Percentiles rank a stretch among this genome's conserved stretches.
Evolutionary conservation across 2,888 invertebrate genomes (phyloP).

Genomic region (Periphyllus acericola): DNA sequence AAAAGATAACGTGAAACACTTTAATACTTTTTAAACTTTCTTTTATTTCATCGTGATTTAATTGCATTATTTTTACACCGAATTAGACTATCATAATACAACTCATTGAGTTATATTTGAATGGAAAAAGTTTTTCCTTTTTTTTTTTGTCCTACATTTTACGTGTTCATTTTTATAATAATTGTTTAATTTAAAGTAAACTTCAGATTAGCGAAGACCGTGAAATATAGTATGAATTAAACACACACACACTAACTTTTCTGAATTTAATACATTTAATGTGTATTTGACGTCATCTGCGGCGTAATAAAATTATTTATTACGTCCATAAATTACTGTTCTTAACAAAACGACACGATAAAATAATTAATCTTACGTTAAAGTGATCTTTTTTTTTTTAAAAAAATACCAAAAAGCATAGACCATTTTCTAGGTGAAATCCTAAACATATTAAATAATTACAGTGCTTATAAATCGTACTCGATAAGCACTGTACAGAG

Average conservation of each 20-base stretch:
- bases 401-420: no score
- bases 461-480: no score
- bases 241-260: neutral
- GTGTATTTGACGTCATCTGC: neutral
- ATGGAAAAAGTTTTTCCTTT: conserved; percentile 3
- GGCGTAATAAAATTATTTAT: neutral
- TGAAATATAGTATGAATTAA: neutral
- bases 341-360: neutral
- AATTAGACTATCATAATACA: conserved; percentile 42
- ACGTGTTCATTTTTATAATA: conserved; percentile 1
- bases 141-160: neutral
- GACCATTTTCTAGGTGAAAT: no score
- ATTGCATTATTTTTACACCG: conserved; percentile 38
- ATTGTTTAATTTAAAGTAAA: conserved; percentile 53
- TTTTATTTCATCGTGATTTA: conserved; percentile 38
- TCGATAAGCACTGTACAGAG: no score
- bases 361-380: neutral
- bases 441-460: no score
- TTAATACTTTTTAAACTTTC: conserved; percentile 45
- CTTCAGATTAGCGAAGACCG: conserved; percentile 27
- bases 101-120: conserved; percentile 33
- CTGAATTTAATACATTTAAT: conserved; percentile 6
- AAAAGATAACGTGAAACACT: conserved; percentile 41
- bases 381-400: neutral
- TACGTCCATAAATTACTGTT: neutral